Evolutionary conservation across 2,797 vertebrate genomes (phyloP).

Genomic region (Hydrolagus colliei): DNA sequence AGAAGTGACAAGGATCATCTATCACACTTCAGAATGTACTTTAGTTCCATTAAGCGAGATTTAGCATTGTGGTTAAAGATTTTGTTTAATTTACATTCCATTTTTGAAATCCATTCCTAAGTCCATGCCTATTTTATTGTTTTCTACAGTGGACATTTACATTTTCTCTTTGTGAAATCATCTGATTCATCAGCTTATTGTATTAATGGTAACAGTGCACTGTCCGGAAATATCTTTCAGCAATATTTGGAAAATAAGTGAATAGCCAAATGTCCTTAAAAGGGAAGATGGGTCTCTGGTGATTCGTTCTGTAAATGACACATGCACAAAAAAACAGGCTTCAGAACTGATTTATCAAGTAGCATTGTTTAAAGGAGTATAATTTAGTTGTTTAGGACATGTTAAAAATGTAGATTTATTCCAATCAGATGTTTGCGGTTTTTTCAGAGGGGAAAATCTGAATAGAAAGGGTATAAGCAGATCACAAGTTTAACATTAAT

Average conservation of each 20-base stretch:
- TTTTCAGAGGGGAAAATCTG: background rate
- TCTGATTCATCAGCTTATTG: background rate
- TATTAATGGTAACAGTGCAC: background rate
- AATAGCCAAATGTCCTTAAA: background rate
- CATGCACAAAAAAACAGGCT: no score
- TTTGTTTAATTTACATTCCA: background rate
- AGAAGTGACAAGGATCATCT: constrained; percentile 21
- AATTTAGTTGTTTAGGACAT: background rate
- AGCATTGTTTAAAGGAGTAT: background rate
- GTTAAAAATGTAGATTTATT: background rate
- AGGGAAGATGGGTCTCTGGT: background rate
- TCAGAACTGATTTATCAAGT: background rate
- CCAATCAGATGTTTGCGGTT: background rate
- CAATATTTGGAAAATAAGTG: background rate
- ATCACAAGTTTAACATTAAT: background rate
- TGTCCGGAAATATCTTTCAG: background rate
- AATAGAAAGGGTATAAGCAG: background rate
- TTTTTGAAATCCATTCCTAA: background rate
- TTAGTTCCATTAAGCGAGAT: background rate
- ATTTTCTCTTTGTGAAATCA: background rate
- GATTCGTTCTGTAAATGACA: background rate
- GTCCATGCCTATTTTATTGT: background rate
- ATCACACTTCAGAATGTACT: constrained; percentile 3
- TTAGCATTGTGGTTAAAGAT: background rate
- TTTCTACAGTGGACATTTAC: background rate